A percentile compares a stretch with the other conserved stretches of the same genome.
Evolutionary conservation across 2,113 vertebrate species (phyloP).

Genomic region (Pao palembangensis): DNA sequence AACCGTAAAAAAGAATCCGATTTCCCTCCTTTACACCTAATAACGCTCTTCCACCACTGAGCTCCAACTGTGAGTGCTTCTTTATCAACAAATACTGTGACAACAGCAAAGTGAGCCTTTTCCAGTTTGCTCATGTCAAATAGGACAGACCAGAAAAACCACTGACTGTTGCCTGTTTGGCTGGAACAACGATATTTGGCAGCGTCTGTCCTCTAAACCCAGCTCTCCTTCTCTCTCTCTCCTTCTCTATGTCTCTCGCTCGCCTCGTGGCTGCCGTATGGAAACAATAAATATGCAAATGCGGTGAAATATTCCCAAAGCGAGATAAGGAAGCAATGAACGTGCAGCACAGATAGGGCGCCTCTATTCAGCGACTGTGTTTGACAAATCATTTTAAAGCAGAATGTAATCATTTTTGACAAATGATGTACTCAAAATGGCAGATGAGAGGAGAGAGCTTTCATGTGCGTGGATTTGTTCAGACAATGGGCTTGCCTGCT

Average conservation of each 20-base stretch:
- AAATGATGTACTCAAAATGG: slow-evolving; percentile 51
- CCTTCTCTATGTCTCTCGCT: neutral
- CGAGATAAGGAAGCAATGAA: slow-evolving; percentile 54
- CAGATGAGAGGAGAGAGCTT: slow-evolving; percentile 49
- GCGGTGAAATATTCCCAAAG: slow-evolving; percentile 30
- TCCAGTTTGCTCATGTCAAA: no score
- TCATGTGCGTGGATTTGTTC: slow-evolving; percentile 36
- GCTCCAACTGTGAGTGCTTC: no score
- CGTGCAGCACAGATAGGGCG: slow-evolving; percentile 28
- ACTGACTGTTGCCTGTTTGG: no score
- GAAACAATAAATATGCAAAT: slow-evolving; percentile 66
- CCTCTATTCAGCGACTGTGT: slow-evolving; percentile 34
- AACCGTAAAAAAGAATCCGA: neutral
- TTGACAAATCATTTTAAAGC: slow-evolving; percentile 39
- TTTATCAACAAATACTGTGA: no score
- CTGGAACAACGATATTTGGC: neutral
- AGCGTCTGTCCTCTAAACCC: neutral
- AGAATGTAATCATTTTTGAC: slow-evolving; percentile 49
- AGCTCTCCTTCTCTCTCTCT: slow-evolving; percentile 4
- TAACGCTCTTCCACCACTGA: no score
- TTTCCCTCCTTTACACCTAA: no score
- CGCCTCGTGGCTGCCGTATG: slow-evolving; percentile 23
- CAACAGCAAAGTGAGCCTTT: no score
- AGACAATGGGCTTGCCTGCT: slow-evolving; percentile 34
- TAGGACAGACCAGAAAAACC: no score